Evolutionary conservation across 53 echinoderm and acorn worm genomes (phyloP).

Genomic region (Antedon mediterranea): DNA sequence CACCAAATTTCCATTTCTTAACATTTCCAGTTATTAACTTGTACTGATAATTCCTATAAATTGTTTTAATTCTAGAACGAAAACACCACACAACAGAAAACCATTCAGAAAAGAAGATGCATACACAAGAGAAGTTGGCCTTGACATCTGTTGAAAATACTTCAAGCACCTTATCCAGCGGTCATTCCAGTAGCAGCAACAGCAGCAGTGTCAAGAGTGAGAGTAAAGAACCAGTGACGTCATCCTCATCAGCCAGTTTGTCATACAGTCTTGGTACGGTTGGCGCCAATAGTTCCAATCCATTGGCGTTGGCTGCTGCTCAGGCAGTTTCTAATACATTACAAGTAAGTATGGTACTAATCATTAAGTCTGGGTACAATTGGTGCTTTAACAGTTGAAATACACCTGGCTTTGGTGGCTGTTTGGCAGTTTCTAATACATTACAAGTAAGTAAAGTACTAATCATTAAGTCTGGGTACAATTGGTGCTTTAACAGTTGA

Average conservation of each 20-base stretch:
- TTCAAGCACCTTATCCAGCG: slow-evolving; percentile 45
- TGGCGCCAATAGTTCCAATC: slow-evolving; percentile 64
- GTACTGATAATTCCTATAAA: too few relatives aligned
- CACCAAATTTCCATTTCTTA: too few relatives aligned
- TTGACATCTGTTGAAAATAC: slow-evolving; percentile 47
- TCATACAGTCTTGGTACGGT: slow-evolving; percentile 84
- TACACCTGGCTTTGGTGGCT: too few relatives aligned
- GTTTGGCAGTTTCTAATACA: too few relatives aligned
- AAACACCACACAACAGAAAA: slow-evolving; percentile 60
- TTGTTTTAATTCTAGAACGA: slow-evolving; percentile 37
- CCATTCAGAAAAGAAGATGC: slow-evolving; percentile 49
- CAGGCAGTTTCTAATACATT: slow-evolving; percentile 92
- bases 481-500: too few relatives aligned
- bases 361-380: too few relatives aligned
- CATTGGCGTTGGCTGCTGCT: slow-evolving; percentile 88
- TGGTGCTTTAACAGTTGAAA: too few relatives aligned
- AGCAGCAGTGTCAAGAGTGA: slow-evolving; percentile 9
- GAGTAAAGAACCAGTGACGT: not conserved
- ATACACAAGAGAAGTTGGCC: slow-evolving; percentile 51
- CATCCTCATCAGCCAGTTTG: slow-evolving; percentile 26
- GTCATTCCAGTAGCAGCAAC: slow-evolving; percentile 13
- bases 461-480: too few relatives aligned
- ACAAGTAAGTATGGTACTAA: slow-evolving; percentile 59
- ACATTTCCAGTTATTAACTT: too few relatives aligned
- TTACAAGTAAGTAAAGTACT: slow-evolving; percentile 63